A percentile compares a stretch with the other conserved stretches of the same genome.
phyloP scores from a whole-genome alignment of 2,797 vertebrate species.

The Champsocephalus esox region DNA sequence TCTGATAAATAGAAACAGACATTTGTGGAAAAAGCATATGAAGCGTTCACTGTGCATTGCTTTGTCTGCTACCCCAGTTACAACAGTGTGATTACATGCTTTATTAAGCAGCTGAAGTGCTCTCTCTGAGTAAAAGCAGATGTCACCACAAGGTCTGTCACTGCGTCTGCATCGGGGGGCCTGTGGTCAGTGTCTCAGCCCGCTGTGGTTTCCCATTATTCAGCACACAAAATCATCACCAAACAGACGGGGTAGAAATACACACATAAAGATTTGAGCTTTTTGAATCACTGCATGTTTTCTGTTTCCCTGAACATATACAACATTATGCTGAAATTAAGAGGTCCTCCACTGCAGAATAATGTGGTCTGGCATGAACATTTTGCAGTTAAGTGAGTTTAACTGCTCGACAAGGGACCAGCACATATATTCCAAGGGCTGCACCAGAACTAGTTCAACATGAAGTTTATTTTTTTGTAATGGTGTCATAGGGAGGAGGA shows the following conservation, averaged over 20 bases:
- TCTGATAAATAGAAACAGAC: constrained; percentile 69
- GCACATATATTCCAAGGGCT: not conserved
- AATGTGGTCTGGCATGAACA: not conserved
- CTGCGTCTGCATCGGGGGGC: constrained; percentile 74
- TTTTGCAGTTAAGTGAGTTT: constrained; percentile 1
- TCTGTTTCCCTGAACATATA: constrained; percentile 27
- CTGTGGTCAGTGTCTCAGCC: constrained; percentile 77
- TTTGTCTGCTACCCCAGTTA: constrained; percentile 75
- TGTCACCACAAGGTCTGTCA: constrained; percentile 83
- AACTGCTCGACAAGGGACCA: not conserved
- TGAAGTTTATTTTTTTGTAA: not conserved
- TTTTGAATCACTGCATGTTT: constrained; percentile 29
- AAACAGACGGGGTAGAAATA: constrained; percentile 65
- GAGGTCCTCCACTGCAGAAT: constrained; percentile 12
- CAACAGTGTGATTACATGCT: constrained; percentile 82
- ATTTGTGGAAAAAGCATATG: constrained; percentile 38
- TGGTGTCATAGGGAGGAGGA: not conserved
- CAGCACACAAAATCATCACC: constrained; percentile 64
- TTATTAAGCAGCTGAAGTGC: constrained; percentile 84
- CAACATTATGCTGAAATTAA: constrained; percentile 22
- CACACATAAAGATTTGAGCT: constrained; percentile 9
- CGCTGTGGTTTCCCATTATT: constrained; percentile 65
- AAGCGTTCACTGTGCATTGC: constrained; percentile 43
- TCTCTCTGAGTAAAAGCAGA: constrained; percentile 85
- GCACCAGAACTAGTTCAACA: constrained; percentile 1